Base-by-base conservation (phyloP, 1,140 invertebrate species). In the Diabrotica virgifera region DNA sequence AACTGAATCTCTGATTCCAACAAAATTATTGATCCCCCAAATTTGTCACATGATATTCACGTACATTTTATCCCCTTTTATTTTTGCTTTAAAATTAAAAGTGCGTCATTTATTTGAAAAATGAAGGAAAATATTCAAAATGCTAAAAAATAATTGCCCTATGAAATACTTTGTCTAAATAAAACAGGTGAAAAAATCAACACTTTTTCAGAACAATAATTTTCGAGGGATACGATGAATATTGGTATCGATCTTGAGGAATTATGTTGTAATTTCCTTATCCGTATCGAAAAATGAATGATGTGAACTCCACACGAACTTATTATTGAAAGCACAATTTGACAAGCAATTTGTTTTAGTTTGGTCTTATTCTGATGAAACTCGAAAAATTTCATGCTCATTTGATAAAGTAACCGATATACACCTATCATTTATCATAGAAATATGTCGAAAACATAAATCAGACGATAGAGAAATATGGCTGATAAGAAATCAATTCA, bases 251-350 rank as follows among this genome's bases (percentile, higher is more conserved):
- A 72, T 72, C 70, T 71, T 70, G 61, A 72, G 64, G 70, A 74
- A 74, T 74, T 74, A 74, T 70, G 72, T 74, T 67, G 71, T 75
- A 75, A 75, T 75, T 75, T 75, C 71, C 74, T 72, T 70, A 71
- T 72, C 68, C 68, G 74, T 74, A 72, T 70, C 66, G 61, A 70
- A 75, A 71, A 72, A 76, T 77, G 76, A 77, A 74, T 77, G 72
- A 77, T 77, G 74, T 70, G 65, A 70, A 69, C 72, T 71, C 70
- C 54, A 74, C 76, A 77, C 76, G 76, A 77, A 76, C 76, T 75
- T 77, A 77, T 77, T 77, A 77, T 77, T 77, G 73, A 74, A 74
- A 72, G 74, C 70, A 72, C 70, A 65, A 70, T 76, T 74, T 77
- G 74, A 76, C 74, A 75, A 76, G 72, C 74, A 70, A 77, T 77